These are phyloP conservation scores for Papilio glaucus DNA, from an alignment of 1,140 invertebrate genomes.

Conservation along the genomic window DNA sequence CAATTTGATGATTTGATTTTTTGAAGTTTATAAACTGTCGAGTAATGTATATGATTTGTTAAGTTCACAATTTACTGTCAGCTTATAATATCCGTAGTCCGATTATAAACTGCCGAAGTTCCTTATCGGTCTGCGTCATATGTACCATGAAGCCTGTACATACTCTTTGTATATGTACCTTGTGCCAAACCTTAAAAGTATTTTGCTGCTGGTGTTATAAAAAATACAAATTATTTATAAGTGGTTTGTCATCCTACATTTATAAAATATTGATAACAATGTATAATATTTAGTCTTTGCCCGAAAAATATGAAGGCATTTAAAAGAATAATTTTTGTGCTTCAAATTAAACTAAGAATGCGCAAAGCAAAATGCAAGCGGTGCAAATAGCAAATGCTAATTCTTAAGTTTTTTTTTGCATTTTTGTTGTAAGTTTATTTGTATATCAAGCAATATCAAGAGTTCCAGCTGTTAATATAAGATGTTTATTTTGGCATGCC, in stretches of 20 bases:
- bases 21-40: too few relatives aligned
- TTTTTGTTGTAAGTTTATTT: conserved; percentile 9
- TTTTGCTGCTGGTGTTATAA: not conserved
- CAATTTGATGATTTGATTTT: too few relatives aligned
- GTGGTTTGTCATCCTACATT: not conserved
- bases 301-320: not conserved
- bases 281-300: not conserved
- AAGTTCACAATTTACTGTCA: too few relatives aligned
- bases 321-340: not conserved
- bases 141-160: too few relatives aligned
- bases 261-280: not conserved
- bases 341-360: too few relatives aligned
- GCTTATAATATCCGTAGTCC: too few relatives aligned
- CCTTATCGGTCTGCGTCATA: too few relatives aligned
- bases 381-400: not conserved
- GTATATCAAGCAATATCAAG: conserved; percentile 13
- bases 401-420: not conserved
- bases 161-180: too few relatives aligned
- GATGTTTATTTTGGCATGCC: too few relatives aligned
- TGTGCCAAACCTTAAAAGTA: not conserved
- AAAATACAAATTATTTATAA: conserved; percentile 3
- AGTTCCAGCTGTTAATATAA: not conserved
- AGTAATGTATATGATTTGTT: too few relatives aligned
- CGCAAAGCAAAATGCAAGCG: not conserved
- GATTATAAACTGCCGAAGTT: too few relatives aligned